Evolutionary conservation across 2,113 vertebrate species (phyloP).

Genomic region (human): DNA sequence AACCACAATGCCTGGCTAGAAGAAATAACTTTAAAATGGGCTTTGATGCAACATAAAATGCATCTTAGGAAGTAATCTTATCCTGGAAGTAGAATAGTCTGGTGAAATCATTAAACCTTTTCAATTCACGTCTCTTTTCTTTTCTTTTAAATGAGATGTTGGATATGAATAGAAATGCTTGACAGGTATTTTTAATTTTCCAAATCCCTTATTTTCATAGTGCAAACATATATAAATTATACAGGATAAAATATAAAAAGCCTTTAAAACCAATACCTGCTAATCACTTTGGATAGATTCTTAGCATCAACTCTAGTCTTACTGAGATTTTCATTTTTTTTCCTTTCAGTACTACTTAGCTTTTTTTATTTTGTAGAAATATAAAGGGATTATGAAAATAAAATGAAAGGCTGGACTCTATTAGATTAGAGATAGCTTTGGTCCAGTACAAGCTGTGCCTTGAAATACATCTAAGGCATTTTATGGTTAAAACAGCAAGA

Average conservation of each 20-base stretch:
- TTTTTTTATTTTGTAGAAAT: slow-evolving; percentile 47
- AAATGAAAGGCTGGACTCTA: background rate
- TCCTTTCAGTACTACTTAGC: background rate
- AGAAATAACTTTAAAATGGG: background rate
- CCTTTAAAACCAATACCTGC: background rate
- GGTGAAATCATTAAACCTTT: background rate
- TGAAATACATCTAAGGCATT: slow-evolving; percentile 56
- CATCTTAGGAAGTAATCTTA: background rate
- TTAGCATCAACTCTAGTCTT: background rate
- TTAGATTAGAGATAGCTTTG: slow-evolving; percentile 17
- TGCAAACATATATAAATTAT: slow-evolving; percentile 50
- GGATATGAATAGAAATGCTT: background rate
- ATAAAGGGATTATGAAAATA: background rate
- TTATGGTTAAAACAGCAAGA: slow-evolving; percentile 52
- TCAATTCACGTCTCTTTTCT: background rate
- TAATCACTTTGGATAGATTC: slow-evolving; percentile 37
- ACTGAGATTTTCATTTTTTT: background rate
- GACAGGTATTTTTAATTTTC: background rate
- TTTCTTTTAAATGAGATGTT: background rate
- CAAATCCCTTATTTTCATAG: slow-evolving; percentile 13
- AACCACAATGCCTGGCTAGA: too few species aligned
- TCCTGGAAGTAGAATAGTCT: background rate
- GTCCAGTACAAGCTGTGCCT: background rate
- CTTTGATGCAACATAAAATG: background rate
- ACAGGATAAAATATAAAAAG: slow-evolving; percentile 29